Base-by-base conservation (phyloP, 2,888 invertebrate genomes). In the Diabrotica balteata region DNA sequence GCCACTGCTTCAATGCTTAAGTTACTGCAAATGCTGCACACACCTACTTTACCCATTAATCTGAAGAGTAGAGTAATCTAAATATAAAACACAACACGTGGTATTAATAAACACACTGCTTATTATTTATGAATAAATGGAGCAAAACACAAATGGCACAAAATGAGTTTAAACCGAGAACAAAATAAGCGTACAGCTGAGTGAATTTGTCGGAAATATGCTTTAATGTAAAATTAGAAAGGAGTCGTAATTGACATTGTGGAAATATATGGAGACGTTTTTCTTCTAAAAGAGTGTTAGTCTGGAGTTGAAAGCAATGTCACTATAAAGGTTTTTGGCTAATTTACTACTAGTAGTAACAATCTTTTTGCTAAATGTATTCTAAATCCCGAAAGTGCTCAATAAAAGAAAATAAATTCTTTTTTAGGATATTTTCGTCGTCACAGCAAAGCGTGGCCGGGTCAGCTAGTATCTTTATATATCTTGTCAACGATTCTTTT, bases 171-270 rank as follows among this genome's bases (percentile, higher is more conserved):
- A 11, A 8, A 4, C 17, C 8, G 63, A 59, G 65, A 71, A 70
- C 67, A 69, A 69, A 71, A 69, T 68, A 66, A 71, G 64, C 69
- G 68, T 63, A 62, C 70, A 64, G 74, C 68, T 70, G 76, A 73
- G 73, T 76, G 74, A 77, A 74, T 72, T 73, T 68, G 72, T 71
- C 75, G 75, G 73, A 67, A 73, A 71, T 74, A 73, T 73, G 76
- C 77, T 77, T 77, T 77, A 71, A 77, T 72, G 73, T 76, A 76
- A 77, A 77, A 75, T 76, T 76, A 77, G 75, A 73, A 55, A 63
- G 50, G 63, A 64, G 66, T 17, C 70, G 72, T 76, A 76, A 77
- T 77, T 77, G 74, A 74, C 75, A 71, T 72, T 61, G 69, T 66
- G 66, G 72, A 66, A 61, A 68, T 68, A 65, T 71, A 69, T 57